Conservation (phyloP, 2,113 vertebrate species). For the Leucoraja erinaceus region DNA sequence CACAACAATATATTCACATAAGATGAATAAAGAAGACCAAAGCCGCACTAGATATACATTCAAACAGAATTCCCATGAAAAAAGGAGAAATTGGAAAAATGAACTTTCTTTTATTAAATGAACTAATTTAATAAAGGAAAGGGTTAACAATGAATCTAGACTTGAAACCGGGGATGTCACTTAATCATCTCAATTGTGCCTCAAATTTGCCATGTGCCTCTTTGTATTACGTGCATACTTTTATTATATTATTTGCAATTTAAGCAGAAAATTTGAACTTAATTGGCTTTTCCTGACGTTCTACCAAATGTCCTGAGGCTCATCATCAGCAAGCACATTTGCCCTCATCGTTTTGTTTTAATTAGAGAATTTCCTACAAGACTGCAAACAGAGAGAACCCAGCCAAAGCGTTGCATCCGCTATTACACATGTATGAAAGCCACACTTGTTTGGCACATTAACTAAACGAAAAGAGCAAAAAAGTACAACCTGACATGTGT, state of each 20-base stretch:
- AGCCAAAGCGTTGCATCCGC: conserved; percentile 28
- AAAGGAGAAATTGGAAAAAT: background rate
- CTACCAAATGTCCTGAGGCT: background rate
- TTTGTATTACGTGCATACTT: background rate
- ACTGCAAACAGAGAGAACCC: conserved; percentile 1
- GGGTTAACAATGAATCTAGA: background rate
- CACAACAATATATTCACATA: no score
- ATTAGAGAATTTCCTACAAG: conserved; percentile 26
- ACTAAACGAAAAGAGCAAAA: background rate
- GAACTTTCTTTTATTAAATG: background rate
- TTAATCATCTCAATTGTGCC: background rate
- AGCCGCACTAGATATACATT: background rate
- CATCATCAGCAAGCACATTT: conserved; percentile 1
- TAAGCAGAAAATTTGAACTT: conserved; percentile 3
- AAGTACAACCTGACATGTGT: conserved; percentile 10
- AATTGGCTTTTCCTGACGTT: conserved; percentile 20
- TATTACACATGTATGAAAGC: conserved; percentile 5
- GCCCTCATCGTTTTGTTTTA: conserved; percentile 29
- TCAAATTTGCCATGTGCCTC: background rate
- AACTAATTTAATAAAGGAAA: background rate
- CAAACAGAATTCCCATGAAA: background rate
- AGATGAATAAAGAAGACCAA: no score
- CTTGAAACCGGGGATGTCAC: background rate
- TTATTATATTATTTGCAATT: conserved; percentile 2
- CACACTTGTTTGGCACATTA: background rate